Evolutionary conservation across 2,888 invertebrate species (phyloP).

Genomic region (Ectemnius lituratus): DNA sequence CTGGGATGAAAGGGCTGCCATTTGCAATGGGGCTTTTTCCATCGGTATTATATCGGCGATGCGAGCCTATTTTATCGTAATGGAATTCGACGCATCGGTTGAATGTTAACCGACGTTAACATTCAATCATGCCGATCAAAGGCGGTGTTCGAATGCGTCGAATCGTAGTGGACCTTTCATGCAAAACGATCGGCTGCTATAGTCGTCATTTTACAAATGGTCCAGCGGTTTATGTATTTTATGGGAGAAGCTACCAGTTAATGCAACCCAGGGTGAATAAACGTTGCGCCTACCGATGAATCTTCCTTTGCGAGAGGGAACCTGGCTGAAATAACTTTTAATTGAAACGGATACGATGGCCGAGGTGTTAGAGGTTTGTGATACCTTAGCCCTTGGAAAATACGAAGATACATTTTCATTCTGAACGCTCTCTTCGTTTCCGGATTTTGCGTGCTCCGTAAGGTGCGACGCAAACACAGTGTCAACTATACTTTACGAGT

Average conservation of each 20-base stretch:
- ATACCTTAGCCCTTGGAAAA: no score
- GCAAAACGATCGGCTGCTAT: neutral
- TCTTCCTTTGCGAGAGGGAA: neutral
- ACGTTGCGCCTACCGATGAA: neutral
- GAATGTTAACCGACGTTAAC: neutral
- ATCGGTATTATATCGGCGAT: neutral
- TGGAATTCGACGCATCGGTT: no score
- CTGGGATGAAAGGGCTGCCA: neutral
- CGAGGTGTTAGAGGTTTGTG: no score
- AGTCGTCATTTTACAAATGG: neutral
- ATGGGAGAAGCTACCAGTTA: no score
- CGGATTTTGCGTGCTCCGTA: no score
- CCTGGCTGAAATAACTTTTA: conserved; percentile 2
- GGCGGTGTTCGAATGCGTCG: neutral
- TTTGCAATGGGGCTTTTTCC: neutral
- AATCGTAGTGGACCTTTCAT: neutral
- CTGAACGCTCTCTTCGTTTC: no score
- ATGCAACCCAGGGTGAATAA: neutral
- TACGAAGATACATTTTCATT: no score
- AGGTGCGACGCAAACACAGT: neutral
- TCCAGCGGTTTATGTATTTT: neutral
- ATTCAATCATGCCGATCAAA: neutral
- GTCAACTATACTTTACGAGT: neutral
- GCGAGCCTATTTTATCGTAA: neutral
- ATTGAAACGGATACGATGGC: conserved; percentile 3